Conservation (phyloP, 2,888 invertebrate species). For the Clanis bilineata region DNA sequence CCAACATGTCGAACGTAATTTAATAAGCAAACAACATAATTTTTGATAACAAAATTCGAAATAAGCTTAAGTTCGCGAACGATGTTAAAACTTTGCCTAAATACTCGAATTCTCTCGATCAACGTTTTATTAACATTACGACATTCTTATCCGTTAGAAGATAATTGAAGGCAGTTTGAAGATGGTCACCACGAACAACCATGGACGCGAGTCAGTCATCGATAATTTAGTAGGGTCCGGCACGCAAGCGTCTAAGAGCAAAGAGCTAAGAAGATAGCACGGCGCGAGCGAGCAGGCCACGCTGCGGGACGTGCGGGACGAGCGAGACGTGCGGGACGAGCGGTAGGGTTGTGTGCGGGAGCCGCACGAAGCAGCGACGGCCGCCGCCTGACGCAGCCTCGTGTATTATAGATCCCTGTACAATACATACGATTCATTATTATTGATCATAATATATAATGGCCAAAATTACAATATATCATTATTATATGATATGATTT, state of each 20-base stretch:
- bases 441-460: not conserved
- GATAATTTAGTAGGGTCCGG: constrained; percentile 10
- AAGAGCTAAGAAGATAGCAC: constrained; percentile 18
- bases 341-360: constrained; percentile 7
- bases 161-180: constrained; percentile 12
- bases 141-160: constrained; percentile 3
- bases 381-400: constrained; percentile 17
- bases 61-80: not conserved
- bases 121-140: constrained; percentile 6
- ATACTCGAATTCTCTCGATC: not conserved
- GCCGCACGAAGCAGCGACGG: constrained; percentile 12
- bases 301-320: not conserved
- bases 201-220: constrained; percentile 13
- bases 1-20: not conserved
- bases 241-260: constrained; percentile 5
- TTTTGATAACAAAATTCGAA: not conserved
- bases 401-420: constrained; percentile 44
- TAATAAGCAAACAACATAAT: not conserved
- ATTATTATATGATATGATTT: too few relatives aligned
- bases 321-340: not conserved
- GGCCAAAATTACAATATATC: too few relatives aligned
- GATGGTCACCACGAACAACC: constrained; percentile 10
- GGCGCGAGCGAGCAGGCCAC: constrained; percentile 9
- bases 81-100: constrained; percentile 3
- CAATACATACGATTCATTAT: not conserved